Evolutionary conservation across 30 jellyfish, hydroid and myxozoan species (phyloP).

Genomic region (Chironex yamaguchii): DNA sequence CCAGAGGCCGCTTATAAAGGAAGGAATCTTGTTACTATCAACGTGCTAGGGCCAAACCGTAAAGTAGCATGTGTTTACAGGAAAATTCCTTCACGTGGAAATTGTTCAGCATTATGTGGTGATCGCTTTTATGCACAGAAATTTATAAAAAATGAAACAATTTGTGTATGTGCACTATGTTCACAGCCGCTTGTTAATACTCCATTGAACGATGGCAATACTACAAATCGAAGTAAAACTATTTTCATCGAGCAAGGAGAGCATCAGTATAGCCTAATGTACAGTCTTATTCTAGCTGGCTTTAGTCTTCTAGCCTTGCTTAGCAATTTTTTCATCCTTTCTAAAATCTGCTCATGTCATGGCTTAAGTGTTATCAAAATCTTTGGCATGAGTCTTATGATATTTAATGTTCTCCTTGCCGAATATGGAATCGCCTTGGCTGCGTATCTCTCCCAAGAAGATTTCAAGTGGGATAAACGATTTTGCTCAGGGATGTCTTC

Average conservation of each 20-base stretch:
- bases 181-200: neutral
- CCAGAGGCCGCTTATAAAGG: neutral
- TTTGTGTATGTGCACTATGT: neutral
- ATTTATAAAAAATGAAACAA: neutral
- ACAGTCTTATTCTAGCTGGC: slow-evolving; percentile 62
- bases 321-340: slow-evolving; percentile 62
- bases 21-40: neutral
- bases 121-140: neutral
- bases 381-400: slow-evolving; percentile 85
- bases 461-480: slow-evolving; percentile 65
- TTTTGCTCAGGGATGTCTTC: slow-evolving; percentile 93
- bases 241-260: neutral
- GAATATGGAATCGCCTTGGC: slow-evolving; percentile 93
- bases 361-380: slow-evolving; percentile 68
- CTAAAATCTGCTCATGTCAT: slow-evolving; percentile 75
- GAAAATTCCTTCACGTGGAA: neutral
- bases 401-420: slow-evolving; percentile 80
- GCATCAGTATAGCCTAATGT: slow-evolving; percentile 5
- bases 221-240: neutral
- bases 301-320: slow-evolving; percentile 72
- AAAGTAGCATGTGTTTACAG: neutral
- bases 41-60: neutral
- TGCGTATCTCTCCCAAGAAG: slow-evolving; percentile 67
- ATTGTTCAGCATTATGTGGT: neutral
- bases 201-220: slow-evolving; percentile 8